phyloP scores from a whole-genome alignment of 2,888 invertebrate species.

The Drosophila kanekoi region DNA sequence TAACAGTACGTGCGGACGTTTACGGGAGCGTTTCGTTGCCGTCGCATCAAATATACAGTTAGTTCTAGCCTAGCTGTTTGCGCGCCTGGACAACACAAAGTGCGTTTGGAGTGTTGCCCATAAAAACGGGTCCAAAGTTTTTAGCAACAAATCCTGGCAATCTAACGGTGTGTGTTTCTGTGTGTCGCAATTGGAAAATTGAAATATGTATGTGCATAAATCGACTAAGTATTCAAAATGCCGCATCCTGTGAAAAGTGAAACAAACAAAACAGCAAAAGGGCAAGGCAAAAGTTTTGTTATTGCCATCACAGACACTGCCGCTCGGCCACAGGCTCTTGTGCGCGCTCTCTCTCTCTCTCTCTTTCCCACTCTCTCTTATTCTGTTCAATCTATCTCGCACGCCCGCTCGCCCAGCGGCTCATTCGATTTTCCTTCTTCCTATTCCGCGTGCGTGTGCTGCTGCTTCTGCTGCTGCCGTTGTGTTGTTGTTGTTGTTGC shows the following conservation, averaged over 20 bases:
- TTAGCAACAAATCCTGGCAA: conserved; percentile 37
- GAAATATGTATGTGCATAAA: conserved; percentile 7
- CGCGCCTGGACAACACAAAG: conserved; percentile 61
- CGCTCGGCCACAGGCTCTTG: conserved; percentile 48
- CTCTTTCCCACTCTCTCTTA: conserved; percentile 21
- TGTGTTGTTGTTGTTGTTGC: conserved; percentile 4
- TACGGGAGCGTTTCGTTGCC: conserved; percentile 21
- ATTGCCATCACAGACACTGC: conserved; percentile 47
- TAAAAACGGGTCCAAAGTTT: conserved; percentile 53
- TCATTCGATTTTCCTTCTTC: conserved; percentile 66
- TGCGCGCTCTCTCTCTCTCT: conserved; percentile 16
- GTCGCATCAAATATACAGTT: conserved; percentile 59
- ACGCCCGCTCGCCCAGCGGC: conserved; percentile 23
- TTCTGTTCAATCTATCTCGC: conserved; percentile 11
- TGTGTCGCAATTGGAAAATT: conserved; percentile 6
- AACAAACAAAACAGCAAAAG: conserved; percentile 60
- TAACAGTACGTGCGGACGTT: conserved; percentile 63
- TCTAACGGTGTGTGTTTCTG: conserved; percentile 1
- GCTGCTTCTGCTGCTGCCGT: not conserved
- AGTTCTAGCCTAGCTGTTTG: conserved; percentile 61
- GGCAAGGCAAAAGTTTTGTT: conserved; percentile 72
- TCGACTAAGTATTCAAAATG: conserved; percentile 48
- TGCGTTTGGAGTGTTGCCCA: conserved; percentile 50
- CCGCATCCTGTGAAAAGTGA: conserved; percentile 73
- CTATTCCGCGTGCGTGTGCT: conserved; percentile 48